Percentiles rank a stretch among this genome's conserved stretches.
phyloP scores from a whole-genome alignment of 2,113 vertebrate genomes.

The Leptobrachium leishanense region DNA sequence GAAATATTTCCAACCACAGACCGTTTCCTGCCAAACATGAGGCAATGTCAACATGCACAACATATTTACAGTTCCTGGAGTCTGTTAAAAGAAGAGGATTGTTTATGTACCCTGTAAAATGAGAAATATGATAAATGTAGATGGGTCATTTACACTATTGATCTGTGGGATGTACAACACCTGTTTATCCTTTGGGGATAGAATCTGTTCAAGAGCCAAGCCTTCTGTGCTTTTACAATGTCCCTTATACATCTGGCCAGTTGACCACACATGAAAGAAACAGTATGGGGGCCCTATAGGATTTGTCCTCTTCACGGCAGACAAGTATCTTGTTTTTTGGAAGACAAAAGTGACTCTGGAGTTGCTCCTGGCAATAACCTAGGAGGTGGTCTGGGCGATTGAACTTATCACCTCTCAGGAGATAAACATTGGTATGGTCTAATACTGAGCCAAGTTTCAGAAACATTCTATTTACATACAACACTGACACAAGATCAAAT shows the following conservation, averaged over 20 bases:
- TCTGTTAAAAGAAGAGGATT: no score
- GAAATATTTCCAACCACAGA: no score
- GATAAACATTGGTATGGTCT: neutral
- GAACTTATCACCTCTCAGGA: slow-evolving; percentile 21
- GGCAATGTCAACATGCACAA: no score
- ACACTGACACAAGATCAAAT: no score
- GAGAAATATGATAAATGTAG: neutral
- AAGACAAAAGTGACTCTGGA: neutral
- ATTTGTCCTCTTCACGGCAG: slow-evolving; percentile 11
- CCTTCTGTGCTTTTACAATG: slow-evolving; percentile 17
- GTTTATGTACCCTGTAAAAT: no score
- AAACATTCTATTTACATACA: no score
- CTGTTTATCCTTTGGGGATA: slow-evolving; percentile 32
- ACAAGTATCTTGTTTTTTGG: slow-evolving; percentile 10
- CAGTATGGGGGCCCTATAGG: slow-evolving; percentile 14
- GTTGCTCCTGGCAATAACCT: neutral
- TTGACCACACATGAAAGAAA: slow-evolving; percentile 43
- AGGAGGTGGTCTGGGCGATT: neutral
- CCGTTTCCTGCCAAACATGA: no score
- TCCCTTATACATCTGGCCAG: slow-evolving; percentile 37
- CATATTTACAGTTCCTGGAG: no score
- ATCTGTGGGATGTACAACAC: slow-evolving; percentile 24
- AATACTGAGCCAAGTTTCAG: no score
- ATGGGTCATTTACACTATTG: neutral
- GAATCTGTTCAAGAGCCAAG: neutral